phyloP scores from a whole-genome alignment of 2,888 invertebrate genomes.

The Cephalotes varians region DNA sequence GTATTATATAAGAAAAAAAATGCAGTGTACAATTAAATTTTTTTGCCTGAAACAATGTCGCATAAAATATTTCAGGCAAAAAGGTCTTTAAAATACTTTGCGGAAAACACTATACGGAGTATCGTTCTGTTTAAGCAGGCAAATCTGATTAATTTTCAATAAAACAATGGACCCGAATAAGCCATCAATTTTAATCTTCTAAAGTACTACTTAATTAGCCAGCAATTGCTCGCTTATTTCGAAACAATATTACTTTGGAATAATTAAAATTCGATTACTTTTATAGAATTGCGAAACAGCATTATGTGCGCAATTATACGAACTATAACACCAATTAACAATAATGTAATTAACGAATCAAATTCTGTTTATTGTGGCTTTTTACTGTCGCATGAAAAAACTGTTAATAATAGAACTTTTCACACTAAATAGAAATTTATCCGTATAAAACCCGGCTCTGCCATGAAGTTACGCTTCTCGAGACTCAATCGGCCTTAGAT shows the following conservation, averaged over 20 bases:
- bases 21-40: background rate
- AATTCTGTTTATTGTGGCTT: background rate
- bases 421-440: slow-evolving; percentile 2
- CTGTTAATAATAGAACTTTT: background rate
- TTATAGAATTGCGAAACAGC: background rate
- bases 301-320: background rate
- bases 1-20: background rate
- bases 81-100: slow-evolving; percentile 5
- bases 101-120: background rate
- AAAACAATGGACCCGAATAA: background rate
- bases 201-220: background rate
- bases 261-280: slow-evolving; percentile 1
- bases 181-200: background rate
- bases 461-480: background rate
- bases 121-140: background rate
- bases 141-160: slow-evolving; percentile 13
- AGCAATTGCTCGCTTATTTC: background rate
- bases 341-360: background rate
- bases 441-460: background rate
- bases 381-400: background rate
- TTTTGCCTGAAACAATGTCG: background rate
- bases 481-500: slow-evolving; percentile 28
- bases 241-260: background rate
- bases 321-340: background rate
- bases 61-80: background rate